phyloP scores from a whole-genome alignment of 1,140 invertebrate genomes.

The Campoletis sonorensis region DNA sequence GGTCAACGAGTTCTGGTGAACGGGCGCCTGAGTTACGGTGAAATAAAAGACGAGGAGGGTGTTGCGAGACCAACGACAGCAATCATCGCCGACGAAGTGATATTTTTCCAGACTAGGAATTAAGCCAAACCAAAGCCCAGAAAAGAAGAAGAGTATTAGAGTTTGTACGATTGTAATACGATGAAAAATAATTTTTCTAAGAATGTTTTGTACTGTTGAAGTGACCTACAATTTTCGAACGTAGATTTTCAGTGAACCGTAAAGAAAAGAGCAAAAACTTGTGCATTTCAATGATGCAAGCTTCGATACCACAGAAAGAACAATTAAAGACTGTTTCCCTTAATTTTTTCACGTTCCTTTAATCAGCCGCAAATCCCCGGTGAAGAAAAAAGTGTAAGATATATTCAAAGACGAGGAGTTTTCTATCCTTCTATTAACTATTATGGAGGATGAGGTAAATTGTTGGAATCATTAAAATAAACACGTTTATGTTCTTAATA shows the following conservation, averaged over 20 bases:
- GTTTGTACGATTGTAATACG: too few relatives aligned
- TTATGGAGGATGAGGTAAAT: neutral
- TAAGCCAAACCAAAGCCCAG: too few relatives aligned
- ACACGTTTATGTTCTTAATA: constrained; percentile 66
- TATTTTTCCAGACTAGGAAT: constrained; percentile 81
- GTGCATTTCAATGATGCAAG: neutral
- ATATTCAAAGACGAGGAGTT: neutral
- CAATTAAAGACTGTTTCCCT: too few relatives aligned
- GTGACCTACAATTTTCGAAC: neutral
- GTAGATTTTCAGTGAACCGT: neutral
- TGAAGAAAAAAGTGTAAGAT: too few relatives aligned
- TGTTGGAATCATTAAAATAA: constrained; percentile 40
- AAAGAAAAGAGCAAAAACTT: neutral
- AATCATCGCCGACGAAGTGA: constrained; percentile 91
- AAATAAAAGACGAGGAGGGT: constrained; percentile 89
- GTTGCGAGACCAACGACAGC: constrained; percentile 83
- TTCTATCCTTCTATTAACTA: neutral
- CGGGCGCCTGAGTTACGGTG: constrained; percentile 90
- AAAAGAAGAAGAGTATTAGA: neutral
- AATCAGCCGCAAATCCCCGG: too few relatives aligned
- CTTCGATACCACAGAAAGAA: too few relatives aligned
- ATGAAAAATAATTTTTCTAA: neutral
- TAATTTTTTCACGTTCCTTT: too few relatives aligned
- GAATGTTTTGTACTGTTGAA: neutral
- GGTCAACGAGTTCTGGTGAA: constrained; percentile 90